Evolutionary conservation across 2,113 vertebrate species (phyloP).

Genomic region (Solea solea): DNA sequence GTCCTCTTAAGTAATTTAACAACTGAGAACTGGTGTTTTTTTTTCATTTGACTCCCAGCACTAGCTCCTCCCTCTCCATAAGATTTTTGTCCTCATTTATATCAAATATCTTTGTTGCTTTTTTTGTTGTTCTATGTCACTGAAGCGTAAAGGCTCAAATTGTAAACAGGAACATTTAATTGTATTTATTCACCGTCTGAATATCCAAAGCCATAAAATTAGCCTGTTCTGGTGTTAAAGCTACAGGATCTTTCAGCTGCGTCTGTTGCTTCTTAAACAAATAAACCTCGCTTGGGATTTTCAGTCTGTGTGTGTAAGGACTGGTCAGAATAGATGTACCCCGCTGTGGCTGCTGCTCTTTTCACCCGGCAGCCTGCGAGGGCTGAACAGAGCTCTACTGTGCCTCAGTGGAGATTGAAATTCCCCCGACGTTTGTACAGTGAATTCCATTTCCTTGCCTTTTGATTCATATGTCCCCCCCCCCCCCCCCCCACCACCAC

Average conservation of each 20-base stretch:
- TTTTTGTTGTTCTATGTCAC: background rate
- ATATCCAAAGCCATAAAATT: constrained; percentile 31
- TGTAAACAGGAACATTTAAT: constrained; percentile 24
- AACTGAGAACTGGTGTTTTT: constrained; percentile 2
- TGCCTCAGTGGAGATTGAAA: constrained; percentile 65
- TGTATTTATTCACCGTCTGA: constrained; percentile 5
- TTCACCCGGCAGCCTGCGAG: constrained; percentile 58
- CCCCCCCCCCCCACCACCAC: background rate
- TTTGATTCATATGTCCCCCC: constrained; percentile 60
- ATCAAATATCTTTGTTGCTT: background rate
- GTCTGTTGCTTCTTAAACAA: constrained; percentile 61
- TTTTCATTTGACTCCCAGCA: background rate
- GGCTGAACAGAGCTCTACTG: constrained; percentile 72
- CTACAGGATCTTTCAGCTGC: constrained; percentile 42
- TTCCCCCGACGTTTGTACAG: constrained; percentile 71
- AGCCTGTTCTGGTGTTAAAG: constrained; percentile 42
- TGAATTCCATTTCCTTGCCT: constrained; percentile 76
- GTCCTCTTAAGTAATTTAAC: constrained; percentile 21
- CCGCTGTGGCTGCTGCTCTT: constrained; percentile 66
- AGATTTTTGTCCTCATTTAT: background rate
- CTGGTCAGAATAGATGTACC: constrained; percentile 66
- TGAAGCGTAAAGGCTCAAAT: constrained; percentile 12
- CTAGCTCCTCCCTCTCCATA: background rate
- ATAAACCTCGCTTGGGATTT: constrained; percentile 58
- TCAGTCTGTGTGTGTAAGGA: constrained; percentile 48